These are phyloP conservation scores for Neogobius melanostomus DNA, from an alignment of 2,113 vertebrate species.

Conservation along the genomic window DNA sequence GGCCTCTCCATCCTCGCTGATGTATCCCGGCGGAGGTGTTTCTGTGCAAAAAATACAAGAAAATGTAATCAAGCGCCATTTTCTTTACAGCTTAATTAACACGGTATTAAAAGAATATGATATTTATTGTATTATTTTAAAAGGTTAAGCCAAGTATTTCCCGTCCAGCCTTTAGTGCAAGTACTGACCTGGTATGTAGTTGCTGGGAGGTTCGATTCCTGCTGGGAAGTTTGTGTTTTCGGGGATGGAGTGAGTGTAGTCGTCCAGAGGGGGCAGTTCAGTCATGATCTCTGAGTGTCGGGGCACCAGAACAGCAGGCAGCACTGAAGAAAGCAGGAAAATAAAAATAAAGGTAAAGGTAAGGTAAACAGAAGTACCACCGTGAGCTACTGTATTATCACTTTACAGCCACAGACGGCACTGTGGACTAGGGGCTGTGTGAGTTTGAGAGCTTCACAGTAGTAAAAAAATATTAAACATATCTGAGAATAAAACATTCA, in stretches of 20 bases:
- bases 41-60: conserved; percentile 70
- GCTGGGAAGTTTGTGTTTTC: conserved; percentile 99
- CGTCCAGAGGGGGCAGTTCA: conserved; percentile 91
- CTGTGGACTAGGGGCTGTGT: too few species aligned
- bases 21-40: conserved; percentile 96
- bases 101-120: too few species aligned
- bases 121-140: too few species aligned
- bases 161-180: too few species aligned
- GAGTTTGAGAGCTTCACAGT: too few species aligned
- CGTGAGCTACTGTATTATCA: too few species aligned
- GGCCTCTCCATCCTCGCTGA: conserved; percentile 99
- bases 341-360: conserved; percentile 16
- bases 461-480: too few species aligned
- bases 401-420: too few species aligned
- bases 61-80: not conserved
- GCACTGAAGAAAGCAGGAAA: conserved; percentile 71
- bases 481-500: too few species aligned
- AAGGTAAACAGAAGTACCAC: too few species aligned
- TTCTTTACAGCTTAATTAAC: too few species aligned
- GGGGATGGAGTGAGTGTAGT: conserved; percentile 98
- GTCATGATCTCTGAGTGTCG: conserved; percentile 96
- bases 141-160: too few species aligned
- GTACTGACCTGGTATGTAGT: conserved; percentile 95
- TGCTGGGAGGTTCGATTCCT: conserved; percentile 96
- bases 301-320: conserved; percentile 95